A percentile compares a stretch with the other conserved stretches of the same genome.
Evolutionary conservation across 2,797 vertebrate genomes (phyloP).

Genomic region (Scolopax bukidnonensis): DNA sequence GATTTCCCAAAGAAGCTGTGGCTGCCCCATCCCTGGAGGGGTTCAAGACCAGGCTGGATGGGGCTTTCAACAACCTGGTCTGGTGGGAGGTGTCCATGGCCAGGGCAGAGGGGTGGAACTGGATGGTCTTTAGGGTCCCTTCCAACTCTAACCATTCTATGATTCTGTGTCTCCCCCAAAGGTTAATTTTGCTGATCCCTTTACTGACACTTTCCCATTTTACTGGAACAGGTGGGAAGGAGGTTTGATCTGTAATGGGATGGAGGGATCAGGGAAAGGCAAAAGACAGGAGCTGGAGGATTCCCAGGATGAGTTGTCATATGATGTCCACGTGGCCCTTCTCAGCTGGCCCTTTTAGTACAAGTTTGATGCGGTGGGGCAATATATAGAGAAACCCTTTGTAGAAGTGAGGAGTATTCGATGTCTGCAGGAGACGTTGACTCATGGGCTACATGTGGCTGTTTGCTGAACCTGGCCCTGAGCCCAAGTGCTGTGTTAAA

Average conservation of each 20-base stretch:
- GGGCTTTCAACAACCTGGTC: neutral
- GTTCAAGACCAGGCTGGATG: neutral
- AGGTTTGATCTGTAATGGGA: neutral
- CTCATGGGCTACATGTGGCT: neutral
- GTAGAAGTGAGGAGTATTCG: fast-evolving
- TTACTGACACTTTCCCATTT: neutral
- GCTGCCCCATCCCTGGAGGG: neutral
- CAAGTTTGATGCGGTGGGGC: neutral
- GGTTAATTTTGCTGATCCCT: neutral
- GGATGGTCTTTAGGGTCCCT: neutral
- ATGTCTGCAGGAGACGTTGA: neutral
- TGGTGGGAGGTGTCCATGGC: neutral
- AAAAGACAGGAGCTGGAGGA: neutral
- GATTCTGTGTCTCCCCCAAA: neutral
- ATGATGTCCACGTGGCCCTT: fast-evolving
- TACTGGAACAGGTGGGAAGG: neutral
- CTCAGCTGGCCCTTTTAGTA: neutral
- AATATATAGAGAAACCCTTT: neutral
- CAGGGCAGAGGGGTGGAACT: too few relatives aligned
- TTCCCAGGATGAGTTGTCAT: neutral
- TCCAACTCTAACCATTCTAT: too few relatives aligned
- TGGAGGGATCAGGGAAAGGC: neutral
- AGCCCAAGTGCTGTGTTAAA: neutral
- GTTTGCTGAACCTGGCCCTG: neutral
- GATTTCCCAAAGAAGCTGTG: neutral